A percentile compares a stretch with the other conserved stretches of the same genome.
Conservation (phyloP, 2,797 vertebrate species). For the Botia almorhae region DNA sequence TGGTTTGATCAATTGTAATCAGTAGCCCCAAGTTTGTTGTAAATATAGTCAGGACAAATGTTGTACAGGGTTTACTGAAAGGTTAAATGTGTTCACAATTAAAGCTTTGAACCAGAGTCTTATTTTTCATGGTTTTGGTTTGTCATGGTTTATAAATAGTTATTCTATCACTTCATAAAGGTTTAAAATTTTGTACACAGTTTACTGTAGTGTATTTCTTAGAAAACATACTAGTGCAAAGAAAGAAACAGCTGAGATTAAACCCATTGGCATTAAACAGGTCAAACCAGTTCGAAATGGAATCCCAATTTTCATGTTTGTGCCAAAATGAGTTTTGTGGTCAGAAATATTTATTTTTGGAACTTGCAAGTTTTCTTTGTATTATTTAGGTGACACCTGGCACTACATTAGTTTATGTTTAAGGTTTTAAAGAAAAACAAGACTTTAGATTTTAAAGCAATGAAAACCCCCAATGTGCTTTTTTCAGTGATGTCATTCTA, state of each 20-base stretch:
- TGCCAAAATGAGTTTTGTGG: constrained; percentile 11
- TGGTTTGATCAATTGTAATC: too few species aligned
- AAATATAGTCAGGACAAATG: too few species aligned
- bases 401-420: neutral
- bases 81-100: neutral
- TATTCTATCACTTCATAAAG: neutral
- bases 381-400: neutral
- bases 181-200: neutral
- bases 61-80: neutral
- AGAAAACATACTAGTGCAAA: constrained; percentile 63
- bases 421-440: too few species aligned
- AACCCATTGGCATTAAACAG: constrained; percentile 58
- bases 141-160: neutral
- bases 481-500: neutral
- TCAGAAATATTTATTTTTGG: neutral
- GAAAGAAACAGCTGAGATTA: constrained; percentile 70
- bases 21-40: too few species aligned
- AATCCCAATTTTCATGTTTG: constrained; percentile 69
- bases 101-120: neutral
- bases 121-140: neutral
- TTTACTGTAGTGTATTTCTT: constrained; percentile 47
- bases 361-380: neutral
- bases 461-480: too few species aligned
- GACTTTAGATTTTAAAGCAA: neutral
- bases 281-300: constrained; percentile 78